Conservation (phyloP, 2,113 vertebrate genomes). For the Xiphophorus hellerii region DNA sequence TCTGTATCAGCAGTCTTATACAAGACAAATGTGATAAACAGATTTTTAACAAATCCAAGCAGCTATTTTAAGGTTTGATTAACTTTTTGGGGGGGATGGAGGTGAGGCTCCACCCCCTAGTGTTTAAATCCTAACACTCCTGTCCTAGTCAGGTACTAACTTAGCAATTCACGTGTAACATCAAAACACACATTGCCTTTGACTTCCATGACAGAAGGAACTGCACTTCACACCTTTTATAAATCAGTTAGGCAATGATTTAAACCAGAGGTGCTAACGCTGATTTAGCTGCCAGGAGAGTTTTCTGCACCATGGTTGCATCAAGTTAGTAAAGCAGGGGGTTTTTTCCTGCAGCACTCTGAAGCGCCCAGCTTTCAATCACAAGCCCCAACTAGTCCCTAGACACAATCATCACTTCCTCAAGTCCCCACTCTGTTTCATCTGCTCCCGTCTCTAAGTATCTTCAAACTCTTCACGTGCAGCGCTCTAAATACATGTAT, state of each 20-base stretch:
- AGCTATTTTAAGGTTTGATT: too few relatives aligned
- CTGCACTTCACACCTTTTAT: not conserved
- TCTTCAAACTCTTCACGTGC: too few relatives aligned
- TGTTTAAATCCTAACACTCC: too few relatives aligned
- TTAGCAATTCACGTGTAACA: not conserved
- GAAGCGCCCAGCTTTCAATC: conserved; percentile 36
- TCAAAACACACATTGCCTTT: conserved; percentile 54
- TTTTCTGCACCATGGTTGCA: not conserved
- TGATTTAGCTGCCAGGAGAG: not conserved
- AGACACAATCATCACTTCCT: conserved; percentile 42
- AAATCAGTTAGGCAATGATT: not conserved
- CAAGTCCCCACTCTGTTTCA: conserved; percentile 16
- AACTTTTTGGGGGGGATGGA: too few relatives aligned
- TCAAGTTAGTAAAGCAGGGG: not conserved
- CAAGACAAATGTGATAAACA: too few relatives aligned
- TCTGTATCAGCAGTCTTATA: too few relatives aligned
- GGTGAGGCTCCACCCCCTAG: too few relatives aligned
- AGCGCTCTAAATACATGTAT: not conserved
- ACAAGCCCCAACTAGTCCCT: conserved; percentile 62
- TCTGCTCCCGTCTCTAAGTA: not conserved
- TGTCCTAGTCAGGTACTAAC: too few relatives aligned
- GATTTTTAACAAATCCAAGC: too few relatives aligned
- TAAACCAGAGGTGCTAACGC: not conserved
- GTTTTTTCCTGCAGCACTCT: conserved; percentile 14
- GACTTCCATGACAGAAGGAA: conserved; percentile 12